Evolutionary conservation across 2,888 invertebrate genomes (phyloP), one percentile per base, ranked within the genome.

Genomic region (Branchipolynoe longqiensis): DNA sequence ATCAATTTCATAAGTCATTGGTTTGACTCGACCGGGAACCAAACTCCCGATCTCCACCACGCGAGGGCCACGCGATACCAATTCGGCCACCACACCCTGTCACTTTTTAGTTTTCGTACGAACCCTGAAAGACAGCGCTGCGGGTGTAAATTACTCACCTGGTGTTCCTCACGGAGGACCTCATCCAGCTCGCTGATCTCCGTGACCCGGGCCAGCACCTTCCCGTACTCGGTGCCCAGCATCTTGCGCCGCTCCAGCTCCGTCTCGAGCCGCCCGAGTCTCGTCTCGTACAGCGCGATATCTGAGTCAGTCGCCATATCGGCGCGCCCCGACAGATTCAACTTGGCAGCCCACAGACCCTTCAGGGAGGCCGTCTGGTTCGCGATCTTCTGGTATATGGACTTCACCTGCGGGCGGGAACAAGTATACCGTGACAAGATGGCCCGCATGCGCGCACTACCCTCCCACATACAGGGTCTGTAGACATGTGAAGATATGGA

Each of bases 291-390:
- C 8, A 83, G 86, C 0, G 86, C 90, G 62, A 93, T 86, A 69
- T 93, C 92, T 28, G 89, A 90, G 31, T 90, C 88, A n/a, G 91
- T 92, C 22, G 91, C 92, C 88, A 91, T 86, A 36, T 89, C 89
- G 4, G 89, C 87, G n/a, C 89, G 90, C 12, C 92, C 91, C 56
- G 90, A 89, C 87, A 93, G 88, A 86, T 92, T 92, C 89, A 93
- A 90, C 88, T 93, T 93, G 86, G 93, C 92, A 1, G 91, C 91
- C 93, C 93, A 93, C 69, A 93, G 90, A 22, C 92, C 91, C 87
- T 92, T 92, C 54, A 93, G 91, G 41, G 93, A 92, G 82, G 92
- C 92, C 0, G 90, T 90, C 89, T 93, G 92, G 85, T 90, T 91
- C 84, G 90, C 89, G 36, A 93, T 90, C 84, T 90, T 91, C 87